Evolutionary conservation across 2,888 invertebrate species (phyloP).

Genomic region (Pollenia griseotomentosa): DNA sequence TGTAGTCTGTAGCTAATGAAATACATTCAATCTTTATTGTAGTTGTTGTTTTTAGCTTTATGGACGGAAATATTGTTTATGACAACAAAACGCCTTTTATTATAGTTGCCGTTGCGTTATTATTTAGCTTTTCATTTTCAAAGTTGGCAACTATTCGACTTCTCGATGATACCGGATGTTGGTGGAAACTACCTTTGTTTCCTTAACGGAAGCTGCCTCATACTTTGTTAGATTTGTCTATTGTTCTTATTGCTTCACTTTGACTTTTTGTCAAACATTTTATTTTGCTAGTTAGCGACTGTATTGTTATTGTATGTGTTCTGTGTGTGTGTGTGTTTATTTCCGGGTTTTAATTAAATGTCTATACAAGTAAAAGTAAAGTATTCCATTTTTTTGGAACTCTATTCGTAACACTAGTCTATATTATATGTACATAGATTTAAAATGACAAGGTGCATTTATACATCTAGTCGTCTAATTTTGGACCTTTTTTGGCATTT

Average conservation of each 20-base stretch:
- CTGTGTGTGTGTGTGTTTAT: constrained; percentile 14
- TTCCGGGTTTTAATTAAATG: constrained; percentile 14
- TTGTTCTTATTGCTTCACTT: constrained; percentile 2
- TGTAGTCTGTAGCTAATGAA: constrained; percentile 17
- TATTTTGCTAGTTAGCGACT: constrained; percentile 6
- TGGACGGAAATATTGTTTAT: constrained; percentile 51
- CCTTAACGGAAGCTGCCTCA: constrained; percentile 64
- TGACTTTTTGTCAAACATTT: background rate
- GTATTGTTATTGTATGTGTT: constrained; percentile 4
- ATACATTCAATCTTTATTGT: background rate
- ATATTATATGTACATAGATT: background rate
- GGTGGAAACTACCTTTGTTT: constrained; percentile 68
- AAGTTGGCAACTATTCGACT: constrained; percentile 30
- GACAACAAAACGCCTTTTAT: constrained; percentile 33
- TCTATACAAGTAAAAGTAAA: background rate
- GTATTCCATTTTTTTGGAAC: constrained; percentile 13
- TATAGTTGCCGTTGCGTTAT: constrained; percentile 16
- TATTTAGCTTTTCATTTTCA: constrained; percentile 27
- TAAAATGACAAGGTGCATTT: constrained; percentile 29
- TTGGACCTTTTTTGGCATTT: background rate
- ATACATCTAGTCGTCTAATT: background rate
- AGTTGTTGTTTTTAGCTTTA: constrained; percentile 18
- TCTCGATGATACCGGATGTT: constrained; percentile 56
- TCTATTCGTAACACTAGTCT: background rate
- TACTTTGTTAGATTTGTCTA: constrained; percentile 18